Evolutionary conservation across 1,140 invertebrate genomes (phyloP), one percentile per base, ranked within the genome.

Genomic region (Drosophila santomea): DNA sequence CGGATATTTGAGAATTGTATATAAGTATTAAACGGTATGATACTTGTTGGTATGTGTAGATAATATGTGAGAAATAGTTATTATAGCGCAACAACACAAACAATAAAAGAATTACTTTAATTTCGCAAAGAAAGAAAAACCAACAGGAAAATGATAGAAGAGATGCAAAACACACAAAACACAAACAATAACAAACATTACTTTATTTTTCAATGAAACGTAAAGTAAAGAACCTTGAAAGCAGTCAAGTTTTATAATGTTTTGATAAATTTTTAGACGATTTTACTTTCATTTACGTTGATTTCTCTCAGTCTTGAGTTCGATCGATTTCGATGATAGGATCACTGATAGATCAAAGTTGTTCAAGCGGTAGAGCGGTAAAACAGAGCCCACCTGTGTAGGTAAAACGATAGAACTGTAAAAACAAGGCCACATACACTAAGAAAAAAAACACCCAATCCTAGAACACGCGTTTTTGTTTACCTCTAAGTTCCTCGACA

Each of bases 101-200:
- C 79, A 86, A 88, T 80, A 91, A 90, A 81, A 75, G 71, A 78
- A 88, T 91, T 91, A 91, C 88, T 91, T 91, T 91, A 91, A 76
- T 91, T 91, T 91, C 69, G 83, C 55, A 78, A 83, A 55, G 69
- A 72, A 63, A 81, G 72, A 59, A 76, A 76, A 67, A 75, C 36
- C 25, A 52, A 45, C 23, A 44, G 25, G 20, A 69, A 72, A 36
- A 41, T 57, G 28, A 79, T 60, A 10, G 32, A 39, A 1, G 48
- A 57, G n/a, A 50, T 20, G 45, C 52, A 61, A 20, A 61, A 15
- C n/a, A 43, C 50, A 72, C 52, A 61, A 58, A 79, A 83, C 58
- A 83, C 58, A 76, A 75, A 91, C 69, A 91, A 91, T 78, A 91
- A 81, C 69, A 80, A 79, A 84, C 55, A 79, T 89, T 88, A 88